Conservation (phyloP, 2,888 invertebrate species). For the Erynnis tages region DNA sequence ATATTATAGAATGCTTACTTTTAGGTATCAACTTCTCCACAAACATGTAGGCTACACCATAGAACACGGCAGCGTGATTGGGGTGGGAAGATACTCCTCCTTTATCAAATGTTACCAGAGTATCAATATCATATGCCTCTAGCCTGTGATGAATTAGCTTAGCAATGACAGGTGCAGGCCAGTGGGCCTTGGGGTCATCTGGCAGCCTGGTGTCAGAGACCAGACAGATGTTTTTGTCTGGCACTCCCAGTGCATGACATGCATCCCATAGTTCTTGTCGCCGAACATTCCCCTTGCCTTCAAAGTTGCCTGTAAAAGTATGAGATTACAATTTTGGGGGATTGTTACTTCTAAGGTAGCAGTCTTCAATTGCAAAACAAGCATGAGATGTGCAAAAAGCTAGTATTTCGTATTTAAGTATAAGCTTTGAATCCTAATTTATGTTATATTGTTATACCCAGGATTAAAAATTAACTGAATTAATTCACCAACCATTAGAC, state of each 20-base stretch:
- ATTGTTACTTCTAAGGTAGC: too few relatives aligned
- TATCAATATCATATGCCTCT: slow-evolving; percentile 88
- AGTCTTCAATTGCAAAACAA: too few relatives aligned
- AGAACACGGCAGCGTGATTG: slow-evolving; percentile 94
- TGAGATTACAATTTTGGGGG: too few relatives aligned
- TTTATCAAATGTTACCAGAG: slow-evolving; percentile 96
- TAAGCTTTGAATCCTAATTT: too few relatives aligned
- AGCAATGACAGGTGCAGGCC: slow-evolving; percentile 83
- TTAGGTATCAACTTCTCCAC: slow-evolving; percentile 87
- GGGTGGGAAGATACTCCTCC: slow-evolving; percentile 95
- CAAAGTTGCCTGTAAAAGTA: slow-evolving; percentile 83
- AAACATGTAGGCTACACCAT: slow-evolving; percentile 89
- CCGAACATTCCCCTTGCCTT: slow-evolving; percentile 83
- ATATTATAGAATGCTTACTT: slow-evolving; percentile 79
- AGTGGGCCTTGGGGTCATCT: slow-evolving; percentile 88
- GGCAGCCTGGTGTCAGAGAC: slow-evolving; percentile 87
- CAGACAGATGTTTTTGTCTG: slow-evolving; percentile 87
- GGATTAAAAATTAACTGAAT: neutral
- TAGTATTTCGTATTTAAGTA: too few relatives aligned
- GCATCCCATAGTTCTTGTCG: slow-evolving; percentile 91
- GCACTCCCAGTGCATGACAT: slow-evolving; percentile 90
- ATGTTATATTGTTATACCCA: too few relatives aligned
- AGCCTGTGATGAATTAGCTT: slow-evolving; percentile 79
- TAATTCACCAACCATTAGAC: slow-evolving; percentile 84
- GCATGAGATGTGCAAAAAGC: too few relatives aligned